Conservation (phyloP, 2,113 vertebrate species). For the Osmerus mordax region DNA sequence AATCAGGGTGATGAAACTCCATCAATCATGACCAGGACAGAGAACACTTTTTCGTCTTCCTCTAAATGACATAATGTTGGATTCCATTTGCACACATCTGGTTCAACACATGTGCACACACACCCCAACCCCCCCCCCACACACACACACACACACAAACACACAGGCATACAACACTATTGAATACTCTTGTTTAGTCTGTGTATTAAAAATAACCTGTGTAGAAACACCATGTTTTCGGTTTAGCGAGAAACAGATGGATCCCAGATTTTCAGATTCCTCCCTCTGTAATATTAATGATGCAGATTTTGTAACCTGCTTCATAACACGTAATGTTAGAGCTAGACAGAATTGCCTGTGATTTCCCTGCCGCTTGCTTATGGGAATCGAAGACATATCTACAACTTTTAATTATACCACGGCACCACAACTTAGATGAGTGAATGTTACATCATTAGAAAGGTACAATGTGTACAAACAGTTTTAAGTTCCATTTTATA, state of each 20-base stretch:
- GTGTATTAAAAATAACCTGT: neutral
- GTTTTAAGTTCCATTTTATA: too few species aligned
- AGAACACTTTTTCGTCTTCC: neutral
- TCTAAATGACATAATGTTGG: neutral
- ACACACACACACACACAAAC: neutral
- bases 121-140: neutral
- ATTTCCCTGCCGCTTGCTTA: neutral
- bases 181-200: neutral
- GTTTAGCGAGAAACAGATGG: conserved; percentile 3
- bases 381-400: neutral
- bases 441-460: too few species aligned
- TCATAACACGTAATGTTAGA: neutral
- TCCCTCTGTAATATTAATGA: conserved; percentile 6
- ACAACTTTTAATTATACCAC: neutral
- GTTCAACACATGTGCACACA: neutral
- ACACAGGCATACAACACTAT: neutral
- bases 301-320: conserved; percentile 1
- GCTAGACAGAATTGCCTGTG: neutral
- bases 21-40: neutral
- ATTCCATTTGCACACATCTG: neutral
- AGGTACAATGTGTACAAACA: too few species aligned
- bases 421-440: too few species aligned
- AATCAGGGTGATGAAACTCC: conserved; percentile 1
- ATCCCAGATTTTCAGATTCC: neutral
- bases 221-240: neutral